Evolutionary conservation across 2,113 vertebrate genomes (phyloP), one percentile per base, ranked within the genome.

Genomic region (Lophura nycthemera): DNA sequence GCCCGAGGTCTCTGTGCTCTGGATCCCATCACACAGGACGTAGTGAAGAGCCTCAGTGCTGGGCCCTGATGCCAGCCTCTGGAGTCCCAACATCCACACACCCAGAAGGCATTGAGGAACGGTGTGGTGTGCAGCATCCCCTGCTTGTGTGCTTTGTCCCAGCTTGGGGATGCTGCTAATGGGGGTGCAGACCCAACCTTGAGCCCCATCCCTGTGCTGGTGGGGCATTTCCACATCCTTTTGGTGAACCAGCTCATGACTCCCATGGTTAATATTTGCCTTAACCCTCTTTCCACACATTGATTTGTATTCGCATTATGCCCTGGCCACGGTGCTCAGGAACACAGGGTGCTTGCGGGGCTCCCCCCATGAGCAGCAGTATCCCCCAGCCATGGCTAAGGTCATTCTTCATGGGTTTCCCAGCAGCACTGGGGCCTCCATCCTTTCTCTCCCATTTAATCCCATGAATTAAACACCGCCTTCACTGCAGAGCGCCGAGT

Each of bases 401-500:
- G 29, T 6, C 20, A 14, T 32, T 21, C 64, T 45, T 43, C 27
- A 10, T 30, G 29, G 30, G 42, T 16, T 54, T 54, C 52, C 27
- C 5, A 24, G 69, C 80, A 90, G 66, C 52, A 69, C 8, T 6
- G 65, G 20, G 17, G 64, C 45, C 78, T 88, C 57, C 8, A 3
- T 17, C 65, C 45, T n/a, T 45, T 59, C 25, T 71, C 50, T 69
- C 72, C 80, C 40, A 61, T 66, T 86, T 83, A 87, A 91, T 89
- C 56, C 85, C 61, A 22, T 83, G 94, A 93, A 86, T 92, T 91
- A 80, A 92, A 67, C 76, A 16, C 25, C 1, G 1, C 74, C 32
- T 63, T 77, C 0, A 5, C 94, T 56, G 85, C 0, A 0, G 36
- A 87, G 63, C 5, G 4, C 47, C 4, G 8, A 29, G 43, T 1